phyloP scores from a whole-genome alignment of 2,113 vertebrate genomes.

The Noctilio leporinus region DNA sequence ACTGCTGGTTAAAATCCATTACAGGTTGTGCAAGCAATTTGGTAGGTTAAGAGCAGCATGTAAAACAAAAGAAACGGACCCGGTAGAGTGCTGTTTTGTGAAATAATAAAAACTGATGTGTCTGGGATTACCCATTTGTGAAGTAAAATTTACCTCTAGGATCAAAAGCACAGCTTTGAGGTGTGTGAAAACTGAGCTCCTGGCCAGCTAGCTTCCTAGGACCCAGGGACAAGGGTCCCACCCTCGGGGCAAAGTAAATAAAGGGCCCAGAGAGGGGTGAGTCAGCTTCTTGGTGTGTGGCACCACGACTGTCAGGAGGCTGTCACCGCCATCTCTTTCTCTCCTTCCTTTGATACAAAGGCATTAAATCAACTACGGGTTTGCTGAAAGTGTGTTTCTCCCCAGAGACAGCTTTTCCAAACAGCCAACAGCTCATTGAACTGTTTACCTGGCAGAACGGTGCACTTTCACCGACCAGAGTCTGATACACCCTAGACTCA shows the following conservation, averaged over 20 bases:
- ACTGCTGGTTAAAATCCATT: not conserved
- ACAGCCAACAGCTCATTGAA: not conserved
- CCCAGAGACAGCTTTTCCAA: not conserved
- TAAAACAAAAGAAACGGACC: not conserved
- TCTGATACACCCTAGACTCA: no score
- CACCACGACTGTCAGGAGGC: not conserved
- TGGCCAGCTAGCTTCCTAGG: no score
- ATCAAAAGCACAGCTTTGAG: not conserved
- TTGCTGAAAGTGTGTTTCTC: not conserved
- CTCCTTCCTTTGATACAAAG: not conserved
- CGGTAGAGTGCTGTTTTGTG: not conserved
- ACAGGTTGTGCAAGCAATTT: not conserved
- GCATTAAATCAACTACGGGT: not conserved
- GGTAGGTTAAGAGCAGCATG: not conserved
- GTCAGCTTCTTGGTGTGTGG: not conserved
- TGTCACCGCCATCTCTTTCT: not conserved
- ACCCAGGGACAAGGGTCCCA: no score
- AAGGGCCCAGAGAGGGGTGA: not conserved
- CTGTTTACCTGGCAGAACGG: rapidly evolving
- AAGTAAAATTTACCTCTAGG: not conserved
- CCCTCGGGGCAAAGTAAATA: not conserved
- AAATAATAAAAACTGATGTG: not conserved
- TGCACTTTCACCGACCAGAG: no score
- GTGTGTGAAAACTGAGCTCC: no score
- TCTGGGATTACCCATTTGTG: not conserved